Evolutionary conservation across 2,888 invertebrate species (phyloP).

Genomic region (Nomada ferruginata): DNA sequence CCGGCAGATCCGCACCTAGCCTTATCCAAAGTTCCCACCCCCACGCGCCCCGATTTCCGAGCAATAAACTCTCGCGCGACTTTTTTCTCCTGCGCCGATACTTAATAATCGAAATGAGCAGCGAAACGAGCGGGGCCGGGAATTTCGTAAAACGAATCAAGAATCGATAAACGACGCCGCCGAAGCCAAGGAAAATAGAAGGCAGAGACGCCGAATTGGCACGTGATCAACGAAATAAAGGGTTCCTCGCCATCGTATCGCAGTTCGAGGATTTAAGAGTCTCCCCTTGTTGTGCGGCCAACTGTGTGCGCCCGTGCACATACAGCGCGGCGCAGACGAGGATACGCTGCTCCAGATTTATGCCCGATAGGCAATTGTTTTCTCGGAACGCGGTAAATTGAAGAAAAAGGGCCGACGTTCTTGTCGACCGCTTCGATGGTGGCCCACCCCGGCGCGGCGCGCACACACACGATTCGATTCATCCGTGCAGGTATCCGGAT

Average conservation of each 20-base stretch:
- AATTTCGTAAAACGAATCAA: conserved; percentile 48
- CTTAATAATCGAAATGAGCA: conserved; percentile 36
- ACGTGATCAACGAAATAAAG: conserved; percentile 61
- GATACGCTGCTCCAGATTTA: conserved; percentile 67
- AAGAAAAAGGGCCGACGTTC: conserved; percentile 37
- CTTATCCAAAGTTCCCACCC: neutral
- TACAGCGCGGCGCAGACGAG: conserved; percentile 9
- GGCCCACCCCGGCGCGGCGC: neutral
- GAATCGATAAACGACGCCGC: conserved; percentile 54
- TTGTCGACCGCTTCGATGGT: conserved; percentile 5
- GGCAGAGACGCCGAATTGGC: conserved; percentile 29
- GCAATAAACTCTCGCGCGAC: neutral
- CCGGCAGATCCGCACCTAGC: conserved; percentile 29
- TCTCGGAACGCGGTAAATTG: conserved; percentile 71
- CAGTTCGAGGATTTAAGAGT: conserved; percentile 53
- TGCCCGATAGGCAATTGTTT: conserved; percentile 77
- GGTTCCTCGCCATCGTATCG: conserved; percentile 38
- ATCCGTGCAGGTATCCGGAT: neutral
- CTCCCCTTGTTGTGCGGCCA: neutral
- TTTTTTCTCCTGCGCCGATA: neutral
- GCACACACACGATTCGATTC: conserved; percentile 13
- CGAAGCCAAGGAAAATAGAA: conserved; percentile 42
- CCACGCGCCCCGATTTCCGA: neutral
- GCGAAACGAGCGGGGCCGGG: conserved; percentile 10
- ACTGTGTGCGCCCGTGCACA: neutral